A percentile compares a stretch with the other conserved stretches of the same genome.
Conservation (phyloP, 2,888 invertebrate genomes). For the Mellilla xanthometata region DNA sequence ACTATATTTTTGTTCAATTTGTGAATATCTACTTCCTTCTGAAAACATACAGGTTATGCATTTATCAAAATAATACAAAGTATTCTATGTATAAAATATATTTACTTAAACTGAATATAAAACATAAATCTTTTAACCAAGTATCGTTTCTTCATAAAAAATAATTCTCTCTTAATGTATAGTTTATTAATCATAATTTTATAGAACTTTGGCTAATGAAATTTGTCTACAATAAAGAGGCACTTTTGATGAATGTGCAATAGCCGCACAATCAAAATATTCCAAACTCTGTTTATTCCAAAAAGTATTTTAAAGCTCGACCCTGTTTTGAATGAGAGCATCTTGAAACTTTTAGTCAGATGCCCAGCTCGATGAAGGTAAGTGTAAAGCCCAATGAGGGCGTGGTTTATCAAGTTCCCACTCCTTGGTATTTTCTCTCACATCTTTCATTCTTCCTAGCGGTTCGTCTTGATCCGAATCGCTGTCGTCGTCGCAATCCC, state of each 20-base stretch:
- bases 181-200: background rate
- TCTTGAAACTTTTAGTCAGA: slow-evolving; percentile 5
- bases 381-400: slow-evolving; percentile 1
- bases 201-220: slow-evolving; percentile 3
- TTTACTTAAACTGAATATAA: too few relatives aligned
- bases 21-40: too few relatives aligned
- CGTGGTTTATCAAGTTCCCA: slow-evolving; percentile 13
- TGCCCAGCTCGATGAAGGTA: slow-evolving; percentile 18
- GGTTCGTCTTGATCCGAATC: background rate
- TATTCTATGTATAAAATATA: too few relatives aligned
- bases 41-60: too few relatives aligned
- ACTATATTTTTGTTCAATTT: slow-evolving; percentile 4
- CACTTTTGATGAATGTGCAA: slow-evolving; percentile 8
- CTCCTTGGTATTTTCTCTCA: background rate
- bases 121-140: too few relatives aligned
- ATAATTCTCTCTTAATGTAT: too few relatives aligned
- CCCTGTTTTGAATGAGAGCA: slow-evolving; percentile 9
- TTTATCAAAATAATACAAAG: too few relatives aligned
- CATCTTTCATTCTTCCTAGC: background rate
- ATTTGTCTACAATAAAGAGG: slow-evolving; percentile 2
- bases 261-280: background rate
- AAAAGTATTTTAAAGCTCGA: slow-evolving; percentile 10
- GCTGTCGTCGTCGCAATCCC: slow-evolving; percentile 1
- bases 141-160: too few relatives aligned
- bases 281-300: slow-evolving; percentile 1